Evolutionary conservation across 2,888 invertebrate species (phyloP), one percentile per base, ranked within the genome.

Genomic region (Eupeodes luniger): DNA sequence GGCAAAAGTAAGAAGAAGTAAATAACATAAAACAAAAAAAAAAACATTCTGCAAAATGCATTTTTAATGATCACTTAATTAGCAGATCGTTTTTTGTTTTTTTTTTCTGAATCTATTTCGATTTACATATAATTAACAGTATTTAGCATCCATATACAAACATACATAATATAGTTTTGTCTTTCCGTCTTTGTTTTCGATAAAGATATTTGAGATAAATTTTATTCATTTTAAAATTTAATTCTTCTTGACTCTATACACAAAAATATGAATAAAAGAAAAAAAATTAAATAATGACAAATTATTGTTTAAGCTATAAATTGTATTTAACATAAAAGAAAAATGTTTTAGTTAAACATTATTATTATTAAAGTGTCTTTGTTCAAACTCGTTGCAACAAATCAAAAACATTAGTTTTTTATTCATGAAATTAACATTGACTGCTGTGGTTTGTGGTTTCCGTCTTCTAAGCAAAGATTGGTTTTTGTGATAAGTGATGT

Each of bases 1-100:
- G 98, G 98, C 91, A 98, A 98, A 95, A 97, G 96, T 94, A 98
- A 98, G 95, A 98, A 97, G 94, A 98, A 98, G 95, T 98, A 92
- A 90, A 81, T 34, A 40, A 40, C 9, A 4, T 5, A 1, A 4
- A 27, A 10, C 14, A 34, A 57, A 36, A 40, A 19, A 6, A 27
- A 40, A 40, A 16, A 27, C 27, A 27, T 27, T 27, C 27, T 27
- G 27, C 27, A 27, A 27, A 27, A 27, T 27, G 27, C 27, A 27
- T 27, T 27, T 27, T 51, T 34, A 47, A 69, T 49, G 12, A 57
- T 19, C 62, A 75, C 57, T 59, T 72, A 47, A 62, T 19, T 59
- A 66, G 53, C 53, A 55, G 57, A 83, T 72, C n/a, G 47, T 53
- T 49, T 70, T 69, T 67, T 70, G 27, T 1, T 27, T 27, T 27